Evolutionary conservation across 2,113 vertebrate genomes (phyloP), one percentile per base, ranked within the genome.

Genomic region (Chaenogobius annularis): DNA sequence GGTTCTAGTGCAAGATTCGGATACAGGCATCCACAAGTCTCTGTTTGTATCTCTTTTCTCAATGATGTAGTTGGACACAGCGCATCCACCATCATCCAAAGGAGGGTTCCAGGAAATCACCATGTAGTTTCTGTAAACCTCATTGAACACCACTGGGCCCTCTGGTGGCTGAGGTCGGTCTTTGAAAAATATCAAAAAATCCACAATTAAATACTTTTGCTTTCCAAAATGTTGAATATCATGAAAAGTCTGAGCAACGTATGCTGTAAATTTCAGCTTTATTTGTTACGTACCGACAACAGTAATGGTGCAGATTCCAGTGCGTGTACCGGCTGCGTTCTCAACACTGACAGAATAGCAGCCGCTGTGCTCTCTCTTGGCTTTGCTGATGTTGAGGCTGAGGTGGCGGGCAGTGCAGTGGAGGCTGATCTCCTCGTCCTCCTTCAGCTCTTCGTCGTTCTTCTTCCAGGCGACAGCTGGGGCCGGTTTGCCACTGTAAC

Each of bases 11-110:
- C 94, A 95, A 80, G 97, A 95, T 55, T 95, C 93, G 59, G 94
- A 97, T 85, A 99, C 97, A 10, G 98, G 97, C 95, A 99, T 98
- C 98, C 98, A 99, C 56, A 98, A 12, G 17, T 99, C 98, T 90
- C 95, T 94, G 88, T 97, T 95, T 74, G 94, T 88, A 79, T 99
- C 98, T 85, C 94, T 96, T 92, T 98, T 99, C 89, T 99, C 98
- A 74, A 99, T 82, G 87, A 98, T 95, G 78, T 99, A 99, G 92
- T 98, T 99, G 82, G 96, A 98, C 79, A 99, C 88, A 81, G 94
- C 91, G 86, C 95, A 96, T 76, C 98, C 98, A 74, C 98, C 98
- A n/a, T 99, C 96, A 84, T 99, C 97, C 77, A 98, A 91, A 40
- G 98, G 97, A 62, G 96, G 97, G 66, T 96, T 98, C 98, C 98